These are phyloP conservation scores for Zelleria hepariella DNA, from an alignment of 2,888 invertebrate species.

Conservation along the genomic window DNA sequence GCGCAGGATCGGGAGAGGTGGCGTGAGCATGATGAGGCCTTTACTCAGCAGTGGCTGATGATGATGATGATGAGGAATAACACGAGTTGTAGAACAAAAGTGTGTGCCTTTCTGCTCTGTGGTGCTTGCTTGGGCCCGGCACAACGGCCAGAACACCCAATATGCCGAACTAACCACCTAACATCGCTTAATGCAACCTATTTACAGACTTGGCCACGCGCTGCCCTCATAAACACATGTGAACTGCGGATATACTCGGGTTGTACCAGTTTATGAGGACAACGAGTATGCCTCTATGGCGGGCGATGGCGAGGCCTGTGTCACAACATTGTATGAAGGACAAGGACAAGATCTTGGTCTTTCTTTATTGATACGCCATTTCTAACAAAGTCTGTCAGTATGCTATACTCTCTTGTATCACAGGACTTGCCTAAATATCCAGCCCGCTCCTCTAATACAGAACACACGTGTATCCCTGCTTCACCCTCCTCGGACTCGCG, in stretches of 20 bases:
- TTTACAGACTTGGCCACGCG: constrained; percentile 31
- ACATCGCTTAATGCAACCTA: constrained; percentile 56
- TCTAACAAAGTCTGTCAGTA: not conserved
- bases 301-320: not conserved
- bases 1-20: no score
- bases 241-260: no score
- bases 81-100: not conserved
- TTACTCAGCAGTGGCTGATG: no score
- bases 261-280: not conserved
- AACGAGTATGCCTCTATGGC: not conserved
- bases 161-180: constrained; percentile 50
- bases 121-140: not conserved
- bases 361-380: not conserved
- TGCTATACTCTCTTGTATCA: no score
- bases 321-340: not conserved
- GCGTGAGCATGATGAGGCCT: no score
- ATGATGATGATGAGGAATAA: no score
- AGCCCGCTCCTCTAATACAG: not conserved
- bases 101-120: not conserved
- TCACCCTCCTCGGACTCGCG: not conserved
- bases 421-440: not conserved
- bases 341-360: not conserved
- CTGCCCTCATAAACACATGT: not conserved
- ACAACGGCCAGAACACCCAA: constrained; percentile 52
- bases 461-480: not conserved